These are phyloP conservation scores for Halcyon leucocephala DNA, from an alignment of 2,797 vertebrate species.

Conservation along the genomic window DNA sequence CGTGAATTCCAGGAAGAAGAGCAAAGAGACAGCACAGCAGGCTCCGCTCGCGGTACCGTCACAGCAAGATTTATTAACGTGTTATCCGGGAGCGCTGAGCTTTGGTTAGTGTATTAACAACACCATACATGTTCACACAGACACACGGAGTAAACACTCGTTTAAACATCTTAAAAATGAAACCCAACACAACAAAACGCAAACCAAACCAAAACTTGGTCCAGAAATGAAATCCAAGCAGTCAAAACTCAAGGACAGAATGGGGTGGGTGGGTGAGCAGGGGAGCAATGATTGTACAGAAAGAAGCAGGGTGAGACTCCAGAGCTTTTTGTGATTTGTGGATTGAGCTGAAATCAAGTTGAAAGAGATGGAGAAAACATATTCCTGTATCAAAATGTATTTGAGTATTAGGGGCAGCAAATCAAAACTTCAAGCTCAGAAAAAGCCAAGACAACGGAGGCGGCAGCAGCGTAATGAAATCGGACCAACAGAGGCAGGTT, in stretches of 20 bases:
- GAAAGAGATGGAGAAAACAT: not conserved
- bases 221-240: conserved; percentile 66
- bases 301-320: not conserved
- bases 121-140: conserved; percentile 49
- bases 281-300: not conserved
- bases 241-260: conserved; percentile 27
- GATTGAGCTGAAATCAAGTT: not conserved
- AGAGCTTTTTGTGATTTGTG: not conserved
- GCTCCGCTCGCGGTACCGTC: conserved; percentile 22
- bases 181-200: not conserved
- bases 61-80: not conserved
- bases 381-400: conserved; percentile 6
- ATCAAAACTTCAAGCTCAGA: conserved; percentile 18
- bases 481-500: not conserved
- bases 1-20: conserved; percentile 15
- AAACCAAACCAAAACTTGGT: conserved; percentile 68
- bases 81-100: not conserved
- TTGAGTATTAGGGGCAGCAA: not conserved
- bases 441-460: not conserved
- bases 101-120: conserved; percentile 63
- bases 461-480: not conserved
- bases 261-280: too few relatives aligned
- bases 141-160: conserved; percentile 29
- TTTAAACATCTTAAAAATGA: conserved; percentile 2
- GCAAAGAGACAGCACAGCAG: conserved; percentile 21